phyloP scores from a whole-genome alignment of 1,140 invertebrate species.

The Drosophila hydei region DNA sequence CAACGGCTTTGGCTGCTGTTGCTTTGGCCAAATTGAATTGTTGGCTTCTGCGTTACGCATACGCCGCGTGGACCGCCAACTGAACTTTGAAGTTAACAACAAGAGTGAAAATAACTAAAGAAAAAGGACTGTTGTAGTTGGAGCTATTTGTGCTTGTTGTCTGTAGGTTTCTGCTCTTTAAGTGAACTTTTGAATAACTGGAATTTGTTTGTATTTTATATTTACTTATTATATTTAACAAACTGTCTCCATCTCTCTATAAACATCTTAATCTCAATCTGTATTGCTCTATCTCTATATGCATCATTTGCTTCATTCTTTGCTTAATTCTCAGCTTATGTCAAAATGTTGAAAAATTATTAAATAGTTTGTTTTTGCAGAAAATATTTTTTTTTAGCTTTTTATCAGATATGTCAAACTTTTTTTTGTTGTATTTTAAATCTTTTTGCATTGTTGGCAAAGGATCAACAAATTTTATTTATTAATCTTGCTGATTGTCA shows the following conservation, averaged over 20 bases:
- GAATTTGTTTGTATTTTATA: neutral
- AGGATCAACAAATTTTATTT: conserved; percentile 66
- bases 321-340: no score
- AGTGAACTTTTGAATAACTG: neutral
- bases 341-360: no score
- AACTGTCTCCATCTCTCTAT: no score
- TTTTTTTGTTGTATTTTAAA: conserved; percentile 33
- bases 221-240: no score
- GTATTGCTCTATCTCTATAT: no score
- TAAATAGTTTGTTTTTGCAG: neutral
- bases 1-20: conserved; percentile 8
- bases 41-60: conserved; percentile 58
- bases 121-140: neutral
- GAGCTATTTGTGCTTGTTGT: neutral
- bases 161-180: neutral
- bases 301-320: no score
- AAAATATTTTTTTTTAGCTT: conserved; percentile 12
- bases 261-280: no score
- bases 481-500: conserved; percentile 68
- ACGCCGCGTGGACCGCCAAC: conserved; percentile 56
- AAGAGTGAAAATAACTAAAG: neutral
- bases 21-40: conserved; percentile 65
- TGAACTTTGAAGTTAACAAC: conserved; percentile 34
- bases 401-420: conserved; percentile 13
- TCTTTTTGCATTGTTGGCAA: conserved; percentile 59